These are phyloP conservation scores for Germaria angustata DNA, from an alignment of 2,888 invertebrate species.

Conservation along the genomic window DNA sequence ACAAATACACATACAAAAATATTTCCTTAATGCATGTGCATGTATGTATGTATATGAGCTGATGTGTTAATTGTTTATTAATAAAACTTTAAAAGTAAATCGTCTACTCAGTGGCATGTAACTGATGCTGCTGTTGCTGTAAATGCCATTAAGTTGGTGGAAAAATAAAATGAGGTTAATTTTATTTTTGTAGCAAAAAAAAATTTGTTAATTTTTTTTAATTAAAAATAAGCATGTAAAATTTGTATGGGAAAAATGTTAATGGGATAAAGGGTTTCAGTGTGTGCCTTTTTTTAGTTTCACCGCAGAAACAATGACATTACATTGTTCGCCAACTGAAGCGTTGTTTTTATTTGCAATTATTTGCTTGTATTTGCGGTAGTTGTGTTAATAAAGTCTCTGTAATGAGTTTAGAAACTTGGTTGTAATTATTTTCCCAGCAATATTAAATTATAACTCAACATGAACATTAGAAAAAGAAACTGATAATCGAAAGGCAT, in stretches of 20 bases:
- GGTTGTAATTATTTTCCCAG: constrained; percentile 22
- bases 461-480: constrained; percentile 6
- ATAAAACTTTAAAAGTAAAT: not conserved
- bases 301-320: not conserved
- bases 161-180: constrained; percentile 17
- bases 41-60: too few relatives aligned
- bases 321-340: constrained; percentile 18
- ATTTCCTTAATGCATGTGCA: too few relatives aligned
- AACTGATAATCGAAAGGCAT: not conserved
- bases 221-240: constrained; percentile 6
- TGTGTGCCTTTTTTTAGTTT: not conserved
- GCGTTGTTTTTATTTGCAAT: not conserved
- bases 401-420: constrained; percentile 3
- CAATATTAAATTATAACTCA: constrained; percentile 13
- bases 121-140: not conserved
- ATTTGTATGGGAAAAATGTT: constrained; percentile 21
- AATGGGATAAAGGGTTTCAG: constrained; percentile 13
- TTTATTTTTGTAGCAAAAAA: constrained; percentile 3
- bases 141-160: not conserved
- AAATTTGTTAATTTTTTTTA: not conserved
- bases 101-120: not conserved
- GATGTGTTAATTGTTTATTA: not conserved
- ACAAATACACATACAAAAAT: too few relatives aligned
- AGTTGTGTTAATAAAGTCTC: not conserved
- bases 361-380: not conserved